Percentiles rank a stretch among this genome's conserved stretches.
Conservation (phyloP, 2,888 invertebrate genomes). For the Dynastes hyllus region DNA sequence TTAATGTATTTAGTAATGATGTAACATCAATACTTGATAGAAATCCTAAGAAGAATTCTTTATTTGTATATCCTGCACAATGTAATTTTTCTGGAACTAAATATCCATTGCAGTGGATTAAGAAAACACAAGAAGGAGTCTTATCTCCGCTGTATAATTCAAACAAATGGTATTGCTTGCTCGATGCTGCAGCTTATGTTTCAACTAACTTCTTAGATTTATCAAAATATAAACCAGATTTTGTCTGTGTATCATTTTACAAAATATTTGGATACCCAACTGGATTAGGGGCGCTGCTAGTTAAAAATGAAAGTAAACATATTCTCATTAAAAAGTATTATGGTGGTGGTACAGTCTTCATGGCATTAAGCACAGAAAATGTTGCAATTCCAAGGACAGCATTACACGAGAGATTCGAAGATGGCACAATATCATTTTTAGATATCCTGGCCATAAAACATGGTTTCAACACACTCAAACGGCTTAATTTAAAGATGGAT, state of each 20-base stretch:
- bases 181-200: constrained; percentile 91
- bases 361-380: constrained; percentile 82
- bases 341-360: constrained; percentile 95
- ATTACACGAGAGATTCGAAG: constrained; percentile 91
- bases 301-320: constrained; percentile 78
- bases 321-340: constrained; percentile 85
- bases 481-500: constrained; percentile 69
- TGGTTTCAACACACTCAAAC: constrained; percentile 85
- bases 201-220: constrained; percentile 87
- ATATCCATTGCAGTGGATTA: constrained; percentile 85
- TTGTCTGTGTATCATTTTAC: constrained; percentile 94
- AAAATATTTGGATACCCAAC: constrained; percentile 98
- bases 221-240: constrained; percentile 84
- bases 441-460: constrained; percentile 87
- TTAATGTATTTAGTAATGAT: constrained; percentile 63
- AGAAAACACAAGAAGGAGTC: constrained; percentile 76
- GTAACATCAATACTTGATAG: neutral
- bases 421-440: constrained; percentile 92
- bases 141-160: constrained; percentile 70
- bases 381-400: constrained; percentile 81
- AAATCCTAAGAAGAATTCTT: constrained; percentile 69
- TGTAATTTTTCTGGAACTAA: constrained; percentile 96
- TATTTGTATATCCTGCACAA: constrained; percentile 93
- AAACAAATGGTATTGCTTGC: constrained; percentile 80
- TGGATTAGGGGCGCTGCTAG: constrained; percentile 91